These are phyloP conservation scores for Orientallactaga sibirica DNA, from an alignment of 2,797 vertebrate genomes.

Conservation along the genomic window DNA sequence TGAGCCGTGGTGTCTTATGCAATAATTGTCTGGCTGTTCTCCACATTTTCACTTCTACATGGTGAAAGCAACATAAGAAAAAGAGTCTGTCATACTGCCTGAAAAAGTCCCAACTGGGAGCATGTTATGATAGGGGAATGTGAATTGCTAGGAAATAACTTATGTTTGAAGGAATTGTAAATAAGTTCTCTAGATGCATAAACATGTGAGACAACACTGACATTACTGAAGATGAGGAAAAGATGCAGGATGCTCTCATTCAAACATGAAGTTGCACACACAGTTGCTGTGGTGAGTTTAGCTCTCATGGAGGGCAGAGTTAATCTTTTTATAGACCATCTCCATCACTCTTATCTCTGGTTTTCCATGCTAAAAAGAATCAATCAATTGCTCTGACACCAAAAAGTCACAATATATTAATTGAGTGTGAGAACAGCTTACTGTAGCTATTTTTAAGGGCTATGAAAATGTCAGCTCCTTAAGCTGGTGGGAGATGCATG, in stretches of 20 bases:
- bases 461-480: constrained; percentile 52
- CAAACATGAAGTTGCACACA: background rate
- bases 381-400: constrained; percentile 51
- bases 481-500: background rate
- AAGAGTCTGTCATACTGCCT: background rate
- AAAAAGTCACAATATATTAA: constrained; percentile 57
- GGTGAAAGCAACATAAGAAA: constrained; percentile 44
- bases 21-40: background rate
- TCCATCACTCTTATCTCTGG: constrained; percentile 47
- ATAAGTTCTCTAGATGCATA: background rate
- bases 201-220: background rate
- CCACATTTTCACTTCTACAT: background rate
- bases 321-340: constrained; percentile 28
- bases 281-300: background rate
- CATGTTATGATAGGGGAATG: background rate
- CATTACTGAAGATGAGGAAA: background rate
- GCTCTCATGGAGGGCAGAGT: background rate
- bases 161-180: background rate
- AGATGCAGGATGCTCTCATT: background rate
- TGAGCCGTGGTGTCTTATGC: background rate
- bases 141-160: background rate
- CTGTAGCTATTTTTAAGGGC: constrained; percentile 54
- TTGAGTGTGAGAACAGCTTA: constrained; percentile 48
- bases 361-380: constrained; percentile 54
- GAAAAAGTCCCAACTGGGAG: background rate